Evolutionary conservation across 1,140 invertebrate genomes (phyloP), one percentile per base, ranked within the genome.

Genomic region (Ladona fulva): DNA sequence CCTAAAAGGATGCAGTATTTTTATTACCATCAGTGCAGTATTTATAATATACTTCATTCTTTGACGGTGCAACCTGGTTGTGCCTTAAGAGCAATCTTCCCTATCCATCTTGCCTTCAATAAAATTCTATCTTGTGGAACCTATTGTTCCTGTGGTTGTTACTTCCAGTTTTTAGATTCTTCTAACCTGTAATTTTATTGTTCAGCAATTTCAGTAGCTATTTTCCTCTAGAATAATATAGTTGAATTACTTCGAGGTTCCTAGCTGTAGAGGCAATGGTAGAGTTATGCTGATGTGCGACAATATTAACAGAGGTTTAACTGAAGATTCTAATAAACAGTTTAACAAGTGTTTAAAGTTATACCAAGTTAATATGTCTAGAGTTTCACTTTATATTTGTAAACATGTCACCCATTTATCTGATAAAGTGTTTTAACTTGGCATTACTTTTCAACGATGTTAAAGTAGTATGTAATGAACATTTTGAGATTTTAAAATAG

Each of bases 221-320:
- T 16, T 3, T 3, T 66, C 52, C n/a, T 12, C 3, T 66, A 66
- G 52, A 66, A 19, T 66, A 66, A 66, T 6, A 12, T 66, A 66
- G n/a, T 19, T 66, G 5, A 37, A 66, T 66, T 66, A 66, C 3
- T 66, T 3, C 3, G 12, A 16, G n/a, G 52, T 66, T 66, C 52
- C 52, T 66, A 66, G 52, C 16, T 16, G 14, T 66, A 66, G 52
- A 19, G 8, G 29, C 29, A 37, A 19, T 66, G n/a, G n/a, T 66
- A 66, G 52, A 66, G 1, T 66, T 6, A 66, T 66, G 52, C 52
- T 66, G 52, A 22, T 66, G n/a, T 66, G 12, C 1, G 52, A 66
- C 52, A 66, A 66, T 66, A 66, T 66, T 66, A 66, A 66, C 52
- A 66, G 14, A 66, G 52, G 52, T 66, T 66, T 66, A 66, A 66